phyloP scores from a whole-genome alignment of 2,888 invertebrate species.

The Trissolcus japonicus region DNA sequence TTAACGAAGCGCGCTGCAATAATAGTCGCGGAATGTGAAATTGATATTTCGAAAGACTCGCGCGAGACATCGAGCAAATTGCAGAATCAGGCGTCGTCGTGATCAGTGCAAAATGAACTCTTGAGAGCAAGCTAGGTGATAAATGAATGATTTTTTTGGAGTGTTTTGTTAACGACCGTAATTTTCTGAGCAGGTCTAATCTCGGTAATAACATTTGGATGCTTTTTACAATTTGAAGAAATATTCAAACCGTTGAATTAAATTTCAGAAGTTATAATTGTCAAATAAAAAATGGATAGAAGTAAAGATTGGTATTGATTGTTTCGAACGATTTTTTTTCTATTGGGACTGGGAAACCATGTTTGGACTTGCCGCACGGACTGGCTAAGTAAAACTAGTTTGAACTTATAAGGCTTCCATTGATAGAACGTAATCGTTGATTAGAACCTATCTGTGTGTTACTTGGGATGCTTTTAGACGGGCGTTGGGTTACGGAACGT shows the following conservation, averaged over 20 bases:
- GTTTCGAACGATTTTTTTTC: no score
- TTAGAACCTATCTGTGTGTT: slow-evolving; percentile 17
- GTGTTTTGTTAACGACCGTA: no score
- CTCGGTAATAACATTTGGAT: no score
- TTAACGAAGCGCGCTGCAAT: slow-evolving; percentile 32
- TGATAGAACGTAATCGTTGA: slow-evolving; percentile 21
- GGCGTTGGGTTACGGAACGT: slow-evolving; percentile 26
- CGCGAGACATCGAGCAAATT: background rate
- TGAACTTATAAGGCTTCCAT: slow-evolving; percentile 22
- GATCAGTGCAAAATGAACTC: no score
- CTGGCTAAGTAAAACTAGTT: slow-evolving; percentile 19
- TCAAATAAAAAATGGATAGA: no score
- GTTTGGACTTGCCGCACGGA: background rate
- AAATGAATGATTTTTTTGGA: background rate
- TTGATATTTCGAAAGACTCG: slow-evolving; percentile 24
- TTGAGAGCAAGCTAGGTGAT: background rate
- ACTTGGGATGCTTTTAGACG: slow-evolving; percentile 8
- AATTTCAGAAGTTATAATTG: no score
- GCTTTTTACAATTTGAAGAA: no score
- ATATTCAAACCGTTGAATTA: no score
- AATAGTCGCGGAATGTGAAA: slow-evolving; percentile 31
- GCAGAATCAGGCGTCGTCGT: background rate
- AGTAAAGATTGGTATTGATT: no score
- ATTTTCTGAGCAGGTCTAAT: no score
- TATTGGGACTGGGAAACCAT: slow-evolving; percentile 4